These are phyloP conservation scores for Drosophila planitibia DNA, from an alignment of 2,888 invertebrate genomes.

Conservation along the genomic window DNA sequence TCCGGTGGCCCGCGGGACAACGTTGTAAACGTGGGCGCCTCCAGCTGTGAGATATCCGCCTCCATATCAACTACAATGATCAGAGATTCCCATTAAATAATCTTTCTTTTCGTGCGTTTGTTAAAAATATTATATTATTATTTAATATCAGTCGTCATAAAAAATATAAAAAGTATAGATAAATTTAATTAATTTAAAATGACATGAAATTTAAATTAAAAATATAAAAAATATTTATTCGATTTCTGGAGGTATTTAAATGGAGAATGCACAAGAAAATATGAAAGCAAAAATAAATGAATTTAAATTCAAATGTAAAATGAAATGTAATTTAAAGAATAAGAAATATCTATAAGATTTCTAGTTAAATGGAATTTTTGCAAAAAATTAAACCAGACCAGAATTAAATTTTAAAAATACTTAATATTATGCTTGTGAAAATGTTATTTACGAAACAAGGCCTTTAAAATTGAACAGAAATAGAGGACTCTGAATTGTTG, in stretches of 20 bases:
- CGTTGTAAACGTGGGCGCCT: constrained; percentile 96
- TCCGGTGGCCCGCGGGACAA: constrained; percentile 95
- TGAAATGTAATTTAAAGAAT: background rate
- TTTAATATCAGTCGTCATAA: background rate
- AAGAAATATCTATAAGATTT: background rate
- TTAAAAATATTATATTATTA: background rate
- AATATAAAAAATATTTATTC: no score
- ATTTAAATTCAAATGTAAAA: background rate
- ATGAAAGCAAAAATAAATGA: background rate
- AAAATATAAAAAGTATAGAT: no score
- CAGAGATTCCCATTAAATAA: background rate
- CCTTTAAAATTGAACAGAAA: background rate
- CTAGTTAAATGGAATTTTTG: background rate
- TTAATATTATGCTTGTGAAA: background rate
- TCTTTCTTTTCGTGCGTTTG: background rate
- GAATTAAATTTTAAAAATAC: background rate
- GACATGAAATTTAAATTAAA: no score
- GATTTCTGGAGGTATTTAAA: no score
- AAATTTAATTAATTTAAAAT: no score
- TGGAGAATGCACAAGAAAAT: no score
- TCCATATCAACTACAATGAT: constrained; percentile 90
- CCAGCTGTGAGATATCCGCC: constrained; percentile 96
- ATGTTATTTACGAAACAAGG: background rate
- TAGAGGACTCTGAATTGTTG: background rate
- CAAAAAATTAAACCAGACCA: background rate